Base-by-base conservation (phyloP, 2,888 invertebrate genomes). In the Papilio elwesi region DNA sequence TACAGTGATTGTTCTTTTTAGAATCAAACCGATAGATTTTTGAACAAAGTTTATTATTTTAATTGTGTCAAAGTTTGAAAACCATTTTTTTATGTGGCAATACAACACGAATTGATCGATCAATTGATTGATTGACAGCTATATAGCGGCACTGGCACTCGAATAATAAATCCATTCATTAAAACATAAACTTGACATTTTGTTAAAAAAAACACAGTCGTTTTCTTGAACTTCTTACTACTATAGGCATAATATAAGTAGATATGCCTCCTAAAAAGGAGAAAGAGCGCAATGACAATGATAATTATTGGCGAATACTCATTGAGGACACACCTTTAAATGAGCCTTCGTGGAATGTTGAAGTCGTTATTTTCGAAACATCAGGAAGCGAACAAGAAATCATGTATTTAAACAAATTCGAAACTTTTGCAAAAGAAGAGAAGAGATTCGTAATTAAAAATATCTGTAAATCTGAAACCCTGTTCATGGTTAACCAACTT, bases 401-500 rank as follows among this genome's bases (percentile, higher is more conserved):
- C 47, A 86, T 90, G 9, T 93, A 91, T 78, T 80, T 93, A 16
- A 87, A 85, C 73, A 92, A 89, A 76, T 93, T 93, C 65, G 93
- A 93, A 81, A 82, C 75, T 2, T 89, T 82, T 75, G 90, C 93
- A 6, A 85, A 87, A 0, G 82, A 88, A 79, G 92, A 92, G 78
- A 90, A 86, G 80, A 81, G 93, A 77, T 93, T 90, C 79, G 91
- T 93, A 0, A 83, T 93, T 4, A 93, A 92, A 81, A 93, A 91
- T 78, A 92, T 93, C 67, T 90, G 89, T 74, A 92, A 89, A 84
- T 89, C 91, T 0, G 92, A 93, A 83, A 92, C 93, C 5, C 88
- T 90, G 69, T 93, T 93, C 75, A 93, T 93, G 93, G 84, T 93
- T 6, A 93, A 92, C 77, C 93, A 93, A 80, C 84, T 93, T 8